A percentile compares a stretch with the other conserved stretches of the same genome.
Conservation (phyloP, 2,888 invertebrate species). For the Monopis laevigella region DNA sequence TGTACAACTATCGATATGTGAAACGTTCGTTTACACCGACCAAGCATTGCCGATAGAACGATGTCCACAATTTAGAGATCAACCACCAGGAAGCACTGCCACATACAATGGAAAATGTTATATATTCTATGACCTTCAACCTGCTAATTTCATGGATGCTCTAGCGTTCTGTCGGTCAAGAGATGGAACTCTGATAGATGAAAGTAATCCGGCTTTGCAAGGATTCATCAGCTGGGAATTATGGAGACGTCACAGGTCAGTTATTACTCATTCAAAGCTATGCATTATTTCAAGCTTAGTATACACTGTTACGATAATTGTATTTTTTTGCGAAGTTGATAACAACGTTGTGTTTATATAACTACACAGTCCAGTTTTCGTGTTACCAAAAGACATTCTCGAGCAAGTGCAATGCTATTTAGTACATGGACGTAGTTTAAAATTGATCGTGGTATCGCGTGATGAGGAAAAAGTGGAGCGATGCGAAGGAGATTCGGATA, state of each 20-base stretch:
- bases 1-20: slow-evolving; percentile 87
- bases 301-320: no score
- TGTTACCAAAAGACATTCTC: no score
- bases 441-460: slow-evolving; percentile 10
- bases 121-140: slow-evolving; percentile 91
- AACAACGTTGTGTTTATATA: no score
- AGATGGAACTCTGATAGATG: slow-evolving; percentile 87
- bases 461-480: slow-evolving; percentile 11
- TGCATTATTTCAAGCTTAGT: no score
- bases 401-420: no score
- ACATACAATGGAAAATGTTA: slow-evolving; percentile 96
- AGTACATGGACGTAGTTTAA: slow-evolving; percentile 3
- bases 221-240: slow-evolving; percentile 96
- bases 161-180: slow-evolving; percentile 81
- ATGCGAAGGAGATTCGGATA: slow-evolving; percentile 2
- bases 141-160: slow-evolving; percentile 81
- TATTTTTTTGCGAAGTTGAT: no score
- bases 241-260: slow-evolving; percentile 85
- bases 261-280: no score
- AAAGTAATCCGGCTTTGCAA: slow-evolving; percentile 92
- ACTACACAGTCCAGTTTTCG: no score
- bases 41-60: slow-evolving; percentile 89
- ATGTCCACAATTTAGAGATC: slow-evolving; percentile 92
- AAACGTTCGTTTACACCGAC: slow-evolving; percentile 94
- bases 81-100: slow-evolving; percentile 88